Conservation (phyloP, 2,113 vertebrate species). For the Origma solitaria region DNA sequence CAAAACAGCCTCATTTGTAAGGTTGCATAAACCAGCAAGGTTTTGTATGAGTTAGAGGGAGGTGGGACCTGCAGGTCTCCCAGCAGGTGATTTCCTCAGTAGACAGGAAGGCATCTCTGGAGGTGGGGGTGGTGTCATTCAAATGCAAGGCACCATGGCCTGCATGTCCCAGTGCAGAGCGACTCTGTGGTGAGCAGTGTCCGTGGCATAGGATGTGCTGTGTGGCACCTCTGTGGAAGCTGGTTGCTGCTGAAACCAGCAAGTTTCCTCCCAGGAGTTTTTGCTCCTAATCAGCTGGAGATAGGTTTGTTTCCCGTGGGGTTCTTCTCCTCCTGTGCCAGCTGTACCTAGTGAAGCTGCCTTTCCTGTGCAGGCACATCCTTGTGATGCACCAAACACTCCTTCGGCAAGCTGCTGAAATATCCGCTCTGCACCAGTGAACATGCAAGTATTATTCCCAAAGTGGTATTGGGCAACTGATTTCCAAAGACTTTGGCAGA, state of each 20-base stretch:
- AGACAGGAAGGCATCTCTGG: neutral
- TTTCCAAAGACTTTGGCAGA: slow-evolving; percentile 4
- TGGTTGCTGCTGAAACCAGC: neutral
- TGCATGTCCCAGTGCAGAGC: neutral
- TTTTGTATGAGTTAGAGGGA: neutral
- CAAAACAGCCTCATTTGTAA: neutral
- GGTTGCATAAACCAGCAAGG: neutral
- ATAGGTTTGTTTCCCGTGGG: neutral
- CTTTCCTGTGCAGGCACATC: neutral
- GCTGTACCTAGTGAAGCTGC: neutral
- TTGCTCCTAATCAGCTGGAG: neutral
- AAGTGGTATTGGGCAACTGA: neutral
- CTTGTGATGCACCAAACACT: neutral
- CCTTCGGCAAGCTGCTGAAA: neutral
- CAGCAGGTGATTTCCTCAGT: neutral
- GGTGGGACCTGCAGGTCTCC: neutral
- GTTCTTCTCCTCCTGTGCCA: neutral
- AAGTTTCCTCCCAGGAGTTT: neutral
- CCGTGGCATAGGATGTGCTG: no score
- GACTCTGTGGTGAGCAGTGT: neutral
- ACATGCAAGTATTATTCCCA: neutral
- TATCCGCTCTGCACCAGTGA: neutral
- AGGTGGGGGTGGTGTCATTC: neutral
- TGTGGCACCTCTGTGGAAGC: neutral
- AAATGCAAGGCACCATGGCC: neutral